Percentiles rank a stretch among this genome's conserved stretches.
These are phyloP conservation scores for Galagoides demidoff DNA, from an alignment of 2,797 vertebrate genomes.

Conservation along the genomic window DNA sequence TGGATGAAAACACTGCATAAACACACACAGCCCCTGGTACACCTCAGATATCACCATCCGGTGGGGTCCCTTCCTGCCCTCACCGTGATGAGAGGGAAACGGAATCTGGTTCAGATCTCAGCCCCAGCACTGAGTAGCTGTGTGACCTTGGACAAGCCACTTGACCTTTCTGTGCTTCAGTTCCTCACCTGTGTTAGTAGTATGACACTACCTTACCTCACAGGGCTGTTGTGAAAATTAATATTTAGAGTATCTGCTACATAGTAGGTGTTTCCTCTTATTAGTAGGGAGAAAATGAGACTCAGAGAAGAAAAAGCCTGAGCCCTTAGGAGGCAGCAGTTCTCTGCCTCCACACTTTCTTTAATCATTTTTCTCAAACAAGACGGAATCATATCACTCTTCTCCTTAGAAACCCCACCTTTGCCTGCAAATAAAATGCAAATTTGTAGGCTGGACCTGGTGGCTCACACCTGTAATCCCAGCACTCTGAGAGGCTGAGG, in stretches of 20 bases:
- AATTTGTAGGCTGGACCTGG: background rate
- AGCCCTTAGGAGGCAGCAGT: background rate
- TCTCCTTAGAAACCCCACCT: background rate
- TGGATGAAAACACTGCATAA: accelerated
- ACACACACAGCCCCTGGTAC: background rate
- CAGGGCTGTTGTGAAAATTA: background rate
- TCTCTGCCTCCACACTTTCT: too few relatives aligned
- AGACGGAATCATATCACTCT: background rate
- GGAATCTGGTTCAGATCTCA: background rate
- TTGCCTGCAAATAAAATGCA: background rate
- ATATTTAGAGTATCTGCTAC: background rate
- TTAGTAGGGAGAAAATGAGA: background rate
- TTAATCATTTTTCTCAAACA: background rate
- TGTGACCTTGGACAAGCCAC: background rate
- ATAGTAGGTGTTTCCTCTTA: background rate
- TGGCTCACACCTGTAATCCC: too few relatives aligned
- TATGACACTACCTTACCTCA: background rate
- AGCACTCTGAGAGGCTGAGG: too few relatives aligned
- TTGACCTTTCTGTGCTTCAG: background rate
- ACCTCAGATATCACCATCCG: accelerated
- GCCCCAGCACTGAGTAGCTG: background rate
- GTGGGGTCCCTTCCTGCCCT: background rate
- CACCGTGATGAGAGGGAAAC: accelerated
- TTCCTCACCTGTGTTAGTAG: background rate
- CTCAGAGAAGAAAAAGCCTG: background rate